Percentiles rank a stretch among this genome's conserved stretches.
Evolutionary conservation across 2,888 invertebrate species (phyloP).

Genomic region (Syrista parreyssii): DNA sequence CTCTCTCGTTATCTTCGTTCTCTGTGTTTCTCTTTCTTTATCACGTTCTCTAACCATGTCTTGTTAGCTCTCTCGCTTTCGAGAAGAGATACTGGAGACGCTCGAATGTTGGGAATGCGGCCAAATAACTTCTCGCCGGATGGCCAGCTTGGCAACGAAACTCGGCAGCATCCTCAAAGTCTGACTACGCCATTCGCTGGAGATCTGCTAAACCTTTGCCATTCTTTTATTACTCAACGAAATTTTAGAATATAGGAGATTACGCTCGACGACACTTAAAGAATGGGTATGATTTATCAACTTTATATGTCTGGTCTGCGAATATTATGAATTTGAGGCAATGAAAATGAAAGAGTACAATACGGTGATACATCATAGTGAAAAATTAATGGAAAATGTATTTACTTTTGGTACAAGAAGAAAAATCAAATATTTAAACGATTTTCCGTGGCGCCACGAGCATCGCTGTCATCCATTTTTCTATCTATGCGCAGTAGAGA

Average conservation of each 20-base stretch:
- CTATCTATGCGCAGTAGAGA: neutral
- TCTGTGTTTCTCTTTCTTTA: neutral
- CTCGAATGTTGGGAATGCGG: neutral
- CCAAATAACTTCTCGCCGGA: slow-evolving; percentile 6
- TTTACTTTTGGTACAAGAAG: neutral
- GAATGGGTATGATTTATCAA: neutral
- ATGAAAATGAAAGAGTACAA: neutral
- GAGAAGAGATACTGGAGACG: neutral
- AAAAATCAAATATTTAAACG: neutral
- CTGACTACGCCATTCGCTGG: neutral
- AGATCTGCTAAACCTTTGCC: neutral
- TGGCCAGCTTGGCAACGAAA: slow-evolving; percentile 4
- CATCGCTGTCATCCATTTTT: neutral
- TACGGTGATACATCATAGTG: neutral
- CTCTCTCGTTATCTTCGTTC: neutral
- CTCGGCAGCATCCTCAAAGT: neutral
- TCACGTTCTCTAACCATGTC: neutral
- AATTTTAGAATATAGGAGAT: neutral
- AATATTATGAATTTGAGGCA: neutral
- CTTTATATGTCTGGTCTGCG: neutral
- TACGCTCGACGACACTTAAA: neutral
- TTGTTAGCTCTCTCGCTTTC: neutral
- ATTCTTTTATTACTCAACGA: neutral
- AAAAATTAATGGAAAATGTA: neutral
- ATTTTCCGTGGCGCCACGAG: neutral